Conservation (phyloP, 1,140 invertebrate species). For the Heliconius hewitsoni region DNA sequence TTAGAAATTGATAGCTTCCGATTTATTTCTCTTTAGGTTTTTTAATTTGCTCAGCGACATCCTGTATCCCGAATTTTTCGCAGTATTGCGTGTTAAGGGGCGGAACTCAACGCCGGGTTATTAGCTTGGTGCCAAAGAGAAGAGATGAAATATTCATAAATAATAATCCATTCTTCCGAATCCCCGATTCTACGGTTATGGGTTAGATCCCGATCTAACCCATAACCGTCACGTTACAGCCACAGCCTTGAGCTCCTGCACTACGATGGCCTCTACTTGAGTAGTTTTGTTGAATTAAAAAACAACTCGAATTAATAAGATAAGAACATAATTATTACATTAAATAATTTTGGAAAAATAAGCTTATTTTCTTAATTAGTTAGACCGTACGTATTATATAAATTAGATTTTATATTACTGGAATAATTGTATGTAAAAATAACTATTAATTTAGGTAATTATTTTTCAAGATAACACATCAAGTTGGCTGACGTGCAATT, state of each 20-base stretch:
- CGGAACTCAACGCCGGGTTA: too few relatives aligned
- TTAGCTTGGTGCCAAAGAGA: too few relatives aligned
- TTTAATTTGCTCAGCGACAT: too few relatives aligned
- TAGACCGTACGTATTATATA: neutral
- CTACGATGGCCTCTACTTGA: too few relatives aligned
- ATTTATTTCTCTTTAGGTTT: neutral
- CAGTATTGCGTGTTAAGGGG: too few relatives aligned
- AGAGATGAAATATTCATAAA: too few relatives aligned
- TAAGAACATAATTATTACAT: neutral
- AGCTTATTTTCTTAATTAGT: neutral
- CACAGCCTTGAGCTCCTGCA: too few relatives aligned
- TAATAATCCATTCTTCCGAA: too few relatives aligned
- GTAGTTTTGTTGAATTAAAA: neutral
- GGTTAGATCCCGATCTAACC: too few relatives aligned
- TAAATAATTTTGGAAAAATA: conserved; percentile 1
- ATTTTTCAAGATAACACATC: conserved; percentile 25
- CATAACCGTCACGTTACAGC: too few relatives aligned
- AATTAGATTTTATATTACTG: neutral
- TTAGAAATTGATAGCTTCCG: neutral
- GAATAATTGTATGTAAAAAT: neutral
- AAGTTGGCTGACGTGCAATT: neutral
- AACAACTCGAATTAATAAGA: neutral
- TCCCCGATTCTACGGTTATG: too few relatives aligned
- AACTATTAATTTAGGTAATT: conserved; percentile 20
- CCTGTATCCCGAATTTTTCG: too few relatives aligned